phyloP scores from a whole-genome alignment of 1,140 invertebrate genomes.

The Mesaphorura yosii region DNA sequence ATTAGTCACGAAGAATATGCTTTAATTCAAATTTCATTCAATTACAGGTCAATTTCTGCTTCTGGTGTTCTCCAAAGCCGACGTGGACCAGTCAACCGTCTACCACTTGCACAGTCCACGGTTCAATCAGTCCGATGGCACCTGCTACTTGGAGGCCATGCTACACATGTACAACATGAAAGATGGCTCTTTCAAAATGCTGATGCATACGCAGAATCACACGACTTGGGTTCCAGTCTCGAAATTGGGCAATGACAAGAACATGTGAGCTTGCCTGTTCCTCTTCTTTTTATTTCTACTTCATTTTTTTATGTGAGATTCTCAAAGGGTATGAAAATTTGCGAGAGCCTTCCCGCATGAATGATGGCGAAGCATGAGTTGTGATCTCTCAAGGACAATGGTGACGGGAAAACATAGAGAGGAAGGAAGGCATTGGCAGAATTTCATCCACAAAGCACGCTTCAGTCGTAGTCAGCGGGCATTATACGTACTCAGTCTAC shows the following conservation, averaged over 20 bases:
- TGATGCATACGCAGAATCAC: slow-evolving; percentile 23
- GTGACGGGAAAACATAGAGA: not conserved
- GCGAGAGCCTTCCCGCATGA: not conserved
- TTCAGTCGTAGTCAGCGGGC: not conserved
- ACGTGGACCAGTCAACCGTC: slow-evolving; percentile 16
- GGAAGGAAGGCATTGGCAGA: not conserved
- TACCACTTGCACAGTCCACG: slow-evolving; percentile 27
- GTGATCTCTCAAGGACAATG: not conserved
- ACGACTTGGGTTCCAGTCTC: slow-evolving; percentile 18
- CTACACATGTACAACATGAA: slow-evolving; percentile 30
- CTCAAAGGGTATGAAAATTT: not conserved
- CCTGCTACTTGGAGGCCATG: slow-evolving; percentile 27
- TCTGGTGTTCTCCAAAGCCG: slow-evolving; percentile 14
- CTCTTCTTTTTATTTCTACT: not conserved
- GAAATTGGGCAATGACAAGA: slow-evolving; percentile 20
- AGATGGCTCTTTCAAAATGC: slow-evolving; percentile 19
- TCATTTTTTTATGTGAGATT: not conserved
- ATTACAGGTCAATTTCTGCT: slow-evolving; percentile 30
- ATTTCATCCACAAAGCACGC: not conserved
- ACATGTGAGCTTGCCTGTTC: slow-evolving; percentile 22
- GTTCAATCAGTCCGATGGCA: slow-evolving; percentile 20
- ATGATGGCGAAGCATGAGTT: not conserved
- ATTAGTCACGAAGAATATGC: no score
- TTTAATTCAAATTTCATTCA: no score
- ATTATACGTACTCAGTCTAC: not conserved